Base-by-base conservation (phyloP, 2,888 invertebrate species). In the Odontocolon sp. region DNA sequence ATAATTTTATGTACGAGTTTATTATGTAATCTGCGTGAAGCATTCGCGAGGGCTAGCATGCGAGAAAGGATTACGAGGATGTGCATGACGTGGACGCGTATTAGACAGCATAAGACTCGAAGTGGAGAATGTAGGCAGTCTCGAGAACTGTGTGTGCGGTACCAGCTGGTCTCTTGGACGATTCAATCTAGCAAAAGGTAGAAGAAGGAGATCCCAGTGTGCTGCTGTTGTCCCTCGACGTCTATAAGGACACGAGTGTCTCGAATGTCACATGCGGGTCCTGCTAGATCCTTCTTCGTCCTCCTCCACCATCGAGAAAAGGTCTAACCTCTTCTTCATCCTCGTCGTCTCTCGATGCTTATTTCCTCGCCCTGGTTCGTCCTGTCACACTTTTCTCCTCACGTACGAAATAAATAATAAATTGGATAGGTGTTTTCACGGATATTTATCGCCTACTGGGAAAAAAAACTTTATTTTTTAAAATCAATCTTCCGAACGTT, bases 261-360 rank as follows among this genome's bases (percentile, higher is more conserved):
- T 86, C 83, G 81, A 80, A 83, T 85, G 83, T 86, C 85, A 82
- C 81, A 86, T 85, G 85, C 86, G 86, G 85, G 86, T 59, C 64
- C 72, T 57, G 64, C 70, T 26, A 40, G 42, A 59, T 67, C 52
- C 52, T 68, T 45, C 52, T 45, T 40, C 28, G 52, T 50, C 42
- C 5, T 56, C 6, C 26, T 38, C 18, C 26, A 28, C 36, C 45
- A 42, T 63, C n/a, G n/a, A 28, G 2, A 26, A 50, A 50, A 26
- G 50, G 26, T 50, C 9, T 21, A 8, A 78, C 73, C 69, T 71
- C 71, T 11, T 61, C 36, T 26, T 18, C 11, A 21, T 67, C 38
- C 42, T 67, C 73, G 40, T 50, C 57, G 26, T 67, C 2, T 31
- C 40, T 28, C 38, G 9, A 33, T n/a, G 4, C 47, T 63, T 21